A percentile compares a stretch with the other conserved stretches of the same genome.
Evolutionary conservation across 2,797 vertebrate species (phyloP).

Genomic region (Hoplostethus atlanticus): DNA sequence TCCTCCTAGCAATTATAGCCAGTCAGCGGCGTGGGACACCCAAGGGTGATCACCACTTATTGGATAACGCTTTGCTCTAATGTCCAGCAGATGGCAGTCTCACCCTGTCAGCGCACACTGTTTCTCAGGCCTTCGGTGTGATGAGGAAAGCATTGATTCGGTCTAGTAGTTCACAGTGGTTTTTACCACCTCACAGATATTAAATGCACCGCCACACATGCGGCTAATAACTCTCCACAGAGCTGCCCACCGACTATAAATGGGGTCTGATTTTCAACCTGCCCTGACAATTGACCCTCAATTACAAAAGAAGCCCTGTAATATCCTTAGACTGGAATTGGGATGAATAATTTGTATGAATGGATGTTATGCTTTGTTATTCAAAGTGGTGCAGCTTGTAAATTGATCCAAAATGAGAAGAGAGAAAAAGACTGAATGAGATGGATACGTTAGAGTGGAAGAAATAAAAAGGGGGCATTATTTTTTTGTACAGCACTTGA

Average conservation of each 20-base stretch:
- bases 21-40: background rate
- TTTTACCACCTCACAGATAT: constrained; percentile 56
- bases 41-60: background rate
- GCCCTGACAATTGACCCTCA: constrained; percentile 62
- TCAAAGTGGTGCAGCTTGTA: constrained; percentile 52
- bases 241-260: constrained; percentile 51
- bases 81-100: constrained; percentile 80
- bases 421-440: constrained; percentile 28
- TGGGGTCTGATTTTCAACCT: constrained; percentile 50
- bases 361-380: constrained; percentile 50
- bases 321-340: constrained; percentile 49
- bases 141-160: background rate
- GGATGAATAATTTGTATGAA: constrained; percentile 55
- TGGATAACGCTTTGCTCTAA: background rate
- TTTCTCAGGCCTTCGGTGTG: background rate
- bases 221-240: constrained; percentile 43
- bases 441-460: constrained; percentile 40
- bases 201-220: constrained; percentile 64
- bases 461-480: constrained; percentile 2
- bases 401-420: constrained; percentile 39
- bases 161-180: background rate
- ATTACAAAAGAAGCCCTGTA: constrained; percentile 58
- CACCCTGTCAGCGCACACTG: constrained; percentile 30
- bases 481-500: constrained; percentile 42
- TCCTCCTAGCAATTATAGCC: background rate